A percentile compares a stretch with the other conserved stretches of the same genome.
Conservation (phyloP, 30 jellyfish, hydroid and myxozoan genomes). For the Cassiopea xamachana region DNA sequence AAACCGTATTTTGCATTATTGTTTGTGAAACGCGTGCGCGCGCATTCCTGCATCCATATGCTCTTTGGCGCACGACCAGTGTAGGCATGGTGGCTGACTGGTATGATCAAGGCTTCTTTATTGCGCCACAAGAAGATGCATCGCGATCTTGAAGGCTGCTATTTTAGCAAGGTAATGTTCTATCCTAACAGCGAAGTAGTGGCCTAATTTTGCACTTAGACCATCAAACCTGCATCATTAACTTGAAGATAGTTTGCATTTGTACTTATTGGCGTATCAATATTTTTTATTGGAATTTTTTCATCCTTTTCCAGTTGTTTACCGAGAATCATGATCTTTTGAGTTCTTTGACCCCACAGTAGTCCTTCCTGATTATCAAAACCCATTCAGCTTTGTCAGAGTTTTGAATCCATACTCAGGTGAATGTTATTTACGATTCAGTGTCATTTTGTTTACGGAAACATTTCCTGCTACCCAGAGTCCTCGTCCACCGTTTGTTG, state of each 20-base stretch:
- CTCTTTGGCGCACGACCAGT: constrained; percentile 68
- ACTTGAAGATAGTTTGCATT: background rate
- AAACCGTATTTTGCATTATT: constrained; percentile 1
- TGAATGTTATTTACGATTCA: background rate
- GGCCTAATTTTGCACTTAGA: background rate
- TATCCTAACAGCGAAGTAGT: background rate
- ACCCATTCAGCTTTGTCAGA: constrained; percentile 11
- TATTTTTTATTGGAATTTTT: too few species aligned
- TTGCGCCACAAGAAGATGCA: constrained; percentile 59
- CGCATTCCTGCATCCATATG: constrained; percentile 46
- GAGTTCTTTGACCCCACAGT: constrained; percentile 38
- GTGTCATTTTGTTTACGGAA: constrained; percentile 15
- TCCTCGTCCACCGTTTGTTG: background rate
- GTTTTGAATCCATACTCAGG: background rate
- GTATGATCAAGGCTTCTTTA: constrained; percentile 48
- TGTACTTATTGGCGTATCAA: too few species aligned
- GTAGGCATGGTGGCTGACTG: constrained; percentile 56
- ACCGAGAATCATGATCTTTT: constrained; percentile 31
- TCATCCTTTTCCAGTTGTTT: background rate
- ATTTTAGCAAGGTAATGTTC: background rate
- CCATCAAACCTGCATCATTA: too few species aligned
- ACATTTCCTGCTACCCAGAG: background rate
- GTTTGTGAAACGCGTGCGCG: constrained; percentile 63
- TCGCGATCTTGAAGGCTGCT: constrained; percentile 18
- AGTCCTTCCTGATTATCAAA: background rate